A percentile compares a stretch with the other conserved stretches of the same genome.
Conservation (phyloP, 2,888 invertebrate genomes). For the Athalia circularis region DNA sequence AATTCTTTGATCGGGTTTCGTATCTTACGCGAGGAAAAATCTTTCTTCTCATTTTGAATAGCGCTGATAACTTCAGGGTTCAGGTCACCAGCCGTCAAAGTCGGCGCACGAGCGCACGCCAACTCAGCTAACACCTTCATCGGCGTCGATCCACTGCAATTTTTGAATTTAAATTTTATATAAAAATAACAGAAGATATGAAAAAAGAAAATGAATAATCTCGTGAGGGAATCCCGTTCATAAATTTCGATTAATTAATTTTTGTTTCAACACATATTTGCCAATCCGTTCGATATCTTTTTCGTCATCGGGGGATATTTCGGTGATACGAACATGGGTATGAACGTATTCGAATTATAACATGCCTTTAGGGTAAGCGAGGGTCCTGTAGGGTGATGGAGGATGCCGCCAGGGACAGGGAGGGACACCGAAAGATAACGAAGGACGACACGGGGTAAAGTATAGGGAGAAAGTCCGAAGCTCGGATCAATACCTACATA, state of each 20-base stretch:
- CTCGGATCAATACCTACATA: constrained; percentile 57
- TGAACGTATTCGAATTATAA: background rate
- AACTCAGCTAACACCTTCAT: constrained; percentile 72
- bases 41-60: constrained; percentile 44
- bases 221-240: background rate
- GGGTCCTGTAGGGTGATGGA: constrained; percentile 2
- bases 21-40: constrained; percentile 59
- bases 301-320: no score
- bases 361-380: background rate
- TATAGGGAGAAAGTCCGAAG: background rate
- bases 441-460: background rate
- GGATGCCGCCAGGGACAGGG: background rate
- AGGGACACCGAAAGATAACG: background rate
- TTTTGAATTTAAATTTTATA: no score
- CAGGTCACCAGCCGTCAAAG: constrained; percentile 58
- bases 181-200: background rate
- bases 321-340: no score
- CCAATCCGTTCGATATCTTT: no score
- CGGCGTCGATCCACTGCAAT: constrained; percentile 69
- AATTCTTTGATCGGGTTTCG: constrained; percentile 70
- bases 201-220: background rate
- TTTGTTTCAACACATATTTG: no score
- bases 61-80: background rate
- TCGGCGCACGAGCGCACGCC: constrained; percentile 71
- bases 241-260: background rate